phyloP scores from a whole-genome alignment of 2,888 invertebrate genomes.

The Fragum whitleyi region DNA sequence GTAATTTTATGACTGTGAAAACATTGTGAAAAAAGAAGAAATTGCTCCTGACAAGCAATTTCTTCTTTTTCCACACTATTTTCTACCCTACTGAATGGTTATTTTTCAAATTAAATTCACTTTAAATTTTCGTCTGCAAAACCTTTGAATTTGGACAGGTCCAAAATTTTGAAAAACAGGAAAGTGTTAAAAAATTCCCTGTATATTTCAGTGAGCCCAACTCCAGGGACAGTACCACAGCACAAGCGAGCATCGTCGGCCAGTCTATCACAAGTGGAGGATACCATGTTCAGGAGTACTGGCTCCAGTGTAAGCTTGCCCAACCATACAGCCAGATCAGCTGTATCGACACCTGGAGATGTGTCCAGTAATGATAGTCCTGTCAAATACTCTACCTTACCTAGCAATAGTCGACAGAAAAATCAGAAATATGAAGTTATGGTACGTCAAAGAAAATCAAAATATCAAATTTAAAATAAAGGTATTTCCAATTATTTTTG shows the following conservation, averaged over 20 bases:
- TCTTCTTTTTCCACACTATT: too few relatives aligned
- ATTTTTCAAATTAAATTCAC: too few relatives aligned
- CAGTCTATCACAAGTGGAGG: constrained; percentile 82
- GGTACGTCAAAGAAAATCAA: constrained; percentile 60
- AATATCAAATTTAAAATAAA: too few relatives aligned
- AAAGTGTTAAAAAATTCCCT: too few relatives aligned
- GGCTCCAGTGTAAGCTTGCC: constrained; percentile 76
- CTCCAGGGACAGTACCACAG: constrained; percentile 65
- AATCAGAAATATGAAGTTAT: constrained; percentile 68
- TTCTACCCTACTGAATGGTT: too few relatives aligned
- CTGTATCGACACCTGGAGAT: constrained; percentile 71
- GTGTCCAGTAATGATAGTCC: constrained; percentile 70
- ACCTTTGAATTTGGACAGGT: too few relatives aligned
- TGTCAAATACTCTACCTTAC: constrained; percentile 72
- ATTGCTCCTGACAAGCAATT: too few relatives aligned
- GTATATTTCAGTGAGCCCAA: constrained; percentile 66
- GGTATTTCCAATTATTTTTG: too few relatives aligned
- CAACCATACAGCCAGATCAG: constrained; percentile 70
- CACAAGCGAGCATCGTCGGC: constrained; percentile 82
- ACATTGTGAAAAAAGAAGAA: too few relatives aligned
- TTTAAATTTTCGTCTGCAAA: too few relatives aligned
- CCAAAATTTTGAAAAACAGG: too few relatives aligned
- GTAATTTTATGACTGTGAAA: too few relatives aligned
- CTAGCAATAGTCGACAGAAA: constrained; percentile 55
- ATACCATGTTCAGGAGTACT: constrained; percentile 72